These are phyloP conservation scores for Cephonodes hylas DNA, from an alignment of 2,888 invertebrate genomes.

Conservation along the genomic window DNA sequence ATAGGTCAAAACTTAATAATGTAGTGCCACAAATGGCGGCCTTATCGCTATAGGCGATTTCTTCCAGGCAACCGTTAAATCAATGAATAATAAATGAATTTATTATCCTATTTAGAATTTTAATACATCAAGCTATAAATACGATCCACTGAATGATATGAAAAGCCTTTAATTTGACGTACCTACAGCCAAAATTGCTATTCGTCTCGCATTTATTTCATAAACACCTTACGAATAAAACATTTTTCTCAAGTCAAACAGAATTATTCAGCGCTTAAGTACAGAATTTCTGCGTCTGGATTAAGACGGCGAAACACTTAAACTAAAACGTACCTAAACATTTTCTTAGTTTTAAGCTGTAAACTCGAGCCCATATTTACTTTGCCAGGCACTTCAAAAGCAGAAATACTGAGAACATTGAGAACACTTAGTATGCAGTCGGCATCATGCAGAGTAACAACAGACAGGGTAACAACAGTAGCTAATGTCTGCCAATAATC, in stretches of 20 bases:
- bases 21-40: too few species aligned
- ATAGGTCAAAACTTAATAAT: too few species aligned
- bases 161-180: neutral
- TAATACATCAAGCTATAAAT: neutral
- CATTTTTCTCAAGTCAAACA: neutral
- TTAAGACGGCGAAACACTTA: neutral
- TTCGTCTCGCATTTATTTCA: neutral
- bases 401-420: constrained; percentile 19
- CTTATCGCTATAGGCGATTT: too few species aligned
- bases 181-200: neutral
- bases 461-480: constrained; percentile 52
- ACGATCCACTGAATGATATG: neutral
- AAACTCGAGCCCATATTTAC: constrained; percentile 8
- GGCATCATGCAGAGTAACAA: constrained; percentile 41
- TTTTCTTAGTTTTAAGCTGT: constrained; percentile 10
- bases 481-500: constrained; percentile 69
- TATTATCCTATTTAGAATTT: too few species aligned
- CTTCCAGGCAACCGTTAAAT: too few species aligned
- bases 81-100: too few species aligned
- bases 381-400: constrained; percentile 7
- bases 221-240: neutral
- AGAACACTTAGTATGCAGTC: constrained; percentile 50
- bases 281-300: neutral
- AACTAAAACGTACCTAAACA: neutral
- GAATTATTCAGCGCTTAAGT: neutral